Evolutionary conservation across 1,140 invertebrate genomes (phyloP).

Genomic region (Hylaeus volcanicus): DNA sequence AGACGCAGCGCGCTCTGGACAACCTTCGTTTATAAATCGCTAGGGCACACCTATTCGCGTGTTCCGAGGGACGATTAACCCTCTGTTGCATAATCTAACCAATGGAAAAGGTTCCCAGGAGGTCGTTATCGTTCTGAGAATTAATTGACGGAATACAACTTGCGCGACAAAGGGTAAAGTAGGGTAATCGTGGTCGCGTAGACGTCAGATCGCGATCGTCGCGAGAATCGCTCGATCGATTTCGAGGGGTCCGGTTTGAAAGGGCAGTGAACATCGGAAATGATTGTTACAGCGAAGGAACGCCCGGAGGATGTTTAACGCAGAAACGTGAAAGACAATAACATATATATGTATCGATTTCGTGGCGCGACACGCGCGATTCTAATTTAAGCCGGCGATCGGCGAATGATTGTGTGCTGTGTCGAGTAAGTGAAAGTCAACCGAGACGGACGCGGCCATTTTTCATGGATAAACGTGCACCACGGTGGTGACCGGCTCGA

Average conservation of each 20-base stretch:
- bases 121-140: too few species aligned
- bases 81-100: too few species aligned
- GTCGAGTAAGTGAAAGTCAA: slow-evolving; percentile 69
- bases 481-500: slow-evolving; percentile 56
- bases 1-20: slow-evolving; percentile 12
- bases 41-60: too few species aligned
- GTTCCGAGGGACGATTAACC: not conserved
- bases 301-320: slow-evolving; percentile 18
- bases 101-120: too few species aligned
- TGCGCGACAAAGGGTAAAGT: too few species aligned
- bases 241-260: not conserved
- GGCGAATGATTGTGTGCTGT: slow-evolving; percentile 66
- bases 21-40: slow-evolving; percentile 6
- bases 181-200: too few species aligned
- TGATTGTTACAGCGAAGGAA: slow-evolving; percentile 49
- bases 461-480: slow-evolving; percentile 65
- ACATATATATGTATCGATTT: slow-evolving; percentile 33
- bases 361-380: slow-evolving; percentile 47
- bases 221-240: slow-evolving; percentile 42
- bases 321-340: slow-evolving; percentile 4
- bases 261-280: slow-evolving; percentile 21
- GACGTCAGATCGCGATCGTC: slow-evolving; percentile 3
- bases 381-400: slow-evolving; percentile 44
- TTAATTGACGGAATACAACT: too few species aligned
- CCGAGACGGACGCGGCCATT: slow-evolving; percentile 53